phyloP scores from a whole-genome alignment of 2,113 vertebrate species.

The Trematomus loennbergii region DNA sequence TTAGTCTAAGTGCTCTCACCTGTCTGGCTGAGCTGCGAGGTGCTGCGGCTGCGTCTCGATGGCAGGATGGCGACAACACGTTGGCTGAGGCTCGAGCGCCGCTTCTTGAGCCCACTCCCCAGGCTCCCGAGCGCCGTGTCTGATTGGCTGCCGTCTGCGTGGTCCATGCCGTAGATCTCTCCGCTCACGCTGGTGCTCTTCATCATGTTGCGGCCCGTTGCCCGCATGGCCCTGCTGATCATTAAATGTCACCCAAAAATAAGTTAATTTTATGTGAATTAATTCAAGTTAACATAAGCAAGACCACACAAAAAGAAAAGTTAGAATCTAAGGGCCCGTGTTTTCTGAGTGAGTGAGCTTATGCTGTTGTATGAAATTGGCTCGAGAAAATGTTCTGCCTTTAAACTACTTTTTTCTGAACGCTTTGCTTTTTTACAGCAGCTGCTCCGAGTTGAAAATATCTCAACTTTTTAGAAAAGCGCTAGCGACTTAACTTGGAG shows the following conservation, averaged over 20 bases:
- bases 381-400: too few relatives aligned
- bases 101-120: constrained; percentile 93
- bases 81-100: constrained; percentile 95
- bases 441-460: too few relatives aligned
- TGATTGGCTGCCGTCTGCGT: constrained; percentile 96
- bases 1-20: constrained; percentile 82
- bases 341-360: too few relatives aligned
- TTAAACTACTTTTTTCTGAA: too few relatives aligned
- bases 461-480: too few relatives aligned
- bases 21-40: constrained; percentile 97
- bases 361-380: too few relatives aligned
- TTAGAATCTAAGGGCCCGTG: background rate
- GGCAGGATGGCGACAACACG: constrained; percentile 94
- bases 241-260: background rate
- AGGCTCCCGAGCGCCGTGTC: constrained; percentile 95
- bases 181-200: constrained; percentile 98
- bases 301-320: background rate
- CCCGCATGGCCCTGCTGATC: constrained; percentile 91
- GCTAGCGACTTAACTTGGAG: too few relatives aligned
- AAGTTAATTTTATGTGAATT: background rate
- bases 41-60: constrained; percentile 93
- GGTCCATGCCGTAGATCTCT: constrained; percentile 96
- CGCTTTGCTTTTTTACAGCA: too few relatives aligned
- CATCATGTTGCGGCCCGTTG: constrained; percentile 91
- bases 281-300: background rate